phyloP scores from a whole-genome alignment of 2,113 vertebrate genomes.

The Salvator merianae region DNA sequence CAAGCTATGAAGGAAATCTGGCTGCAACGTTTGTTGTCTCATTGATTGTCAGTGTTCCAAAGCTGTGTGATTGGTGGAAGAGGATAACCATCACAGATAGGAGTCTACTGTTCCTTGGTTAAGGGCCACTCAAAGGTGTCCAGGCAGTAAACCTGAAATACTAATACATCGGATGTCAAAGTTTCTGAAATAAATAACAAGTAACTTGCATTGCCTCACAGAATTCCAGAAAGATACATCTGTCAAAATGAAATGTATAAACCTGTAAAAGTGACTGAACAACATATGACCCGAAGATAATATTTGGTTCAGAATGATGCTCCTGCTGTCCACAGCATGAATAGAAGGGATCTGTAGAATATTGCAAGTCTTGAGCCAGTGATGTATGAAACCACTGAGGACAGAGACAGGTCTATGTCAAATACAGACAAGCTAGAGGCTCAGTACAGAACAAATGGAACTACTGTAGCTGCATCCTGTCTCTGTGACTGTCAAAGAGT shows the following conservation, averaged over 20 bases:
- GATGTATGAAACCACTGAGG: constrained; percentile 1
- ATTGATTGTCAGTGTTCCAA: too few relatives aligned
- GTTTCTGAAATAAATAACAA: background rate
- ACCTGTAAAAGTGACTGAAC: background rate
- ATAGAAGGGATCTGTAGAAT: background rate
- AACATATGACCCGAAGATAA: constrained; percentile 11
- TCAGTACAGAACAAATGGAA: background rate
- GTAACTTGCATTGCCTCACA: background rate
- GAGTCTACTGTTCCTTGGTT: too few relatives aligned
- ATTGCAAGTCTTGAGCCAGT: background rate
- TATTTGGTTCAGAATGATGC: constrained; percentile 1
- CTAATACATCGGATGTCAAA: background rate
- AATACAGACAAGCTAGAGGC: background rate
- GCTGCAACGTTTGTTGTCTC: too few relatives aligned
- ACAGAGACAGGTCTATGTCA: background rate
- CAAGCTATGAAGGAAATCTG: too few relatives aligned
- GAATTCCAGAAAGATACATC: background rate
- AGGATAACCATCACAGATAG: too few relatives aligned
- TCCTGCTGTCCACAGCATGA: background rate
- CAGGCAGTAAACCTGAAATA: background rate
- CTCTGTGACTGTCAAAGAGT: background rate
- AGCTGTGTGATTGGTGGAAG: too few relatives aligned
- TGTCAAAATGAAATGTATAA: background rate
- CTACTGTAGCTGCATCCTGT: background rate
- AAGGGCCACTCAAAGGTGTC: background rate